These are phyloP conservation scores for Liposcelis brunnea DNA, from an alignment of 2,888 invertebrate genomes.

Conservation along the genomic window DNA sequence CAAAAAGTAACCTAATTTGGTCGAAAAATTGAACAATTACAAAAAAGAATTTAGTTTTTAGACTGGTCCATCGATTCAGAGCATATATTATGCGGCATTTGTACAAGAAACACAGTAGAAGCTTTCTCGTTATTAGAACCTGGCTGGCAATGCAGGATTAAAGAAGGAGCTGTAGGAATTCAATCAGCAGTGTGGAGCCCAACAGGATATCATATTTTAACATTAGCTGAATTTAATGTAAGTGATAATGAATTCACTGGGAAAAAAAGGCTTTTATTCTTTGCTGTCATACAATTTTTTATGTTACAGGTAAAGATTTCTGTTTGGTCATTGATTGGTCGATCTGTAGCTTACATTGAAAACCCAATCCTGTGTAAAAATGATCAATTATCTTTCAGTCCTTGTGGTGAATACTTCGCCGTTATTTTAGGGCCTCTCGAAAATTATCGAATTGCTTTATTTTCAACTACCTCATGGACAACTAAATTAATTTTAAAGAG, in stretches of 20 bases:
- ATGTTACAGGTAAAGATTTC: not conserved
- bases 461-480: too few species aligned
- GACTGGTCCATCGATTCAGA: not conserved
- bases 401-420: not conserved
- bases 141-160: not conserved
- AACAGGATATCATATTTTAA: conserved; percentile 2
- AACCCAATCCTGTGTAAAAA: not conserved
- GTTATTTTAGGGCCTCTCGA: not conserved
- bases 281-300: not conserved
- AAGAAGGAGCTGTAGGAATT: not conserved
- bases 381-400: not conserved
- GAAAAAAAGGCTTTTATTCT: not conserved
- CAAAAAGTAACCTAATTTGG: not conserved
- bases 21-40: too few species aligned
- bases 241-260: not conserved
- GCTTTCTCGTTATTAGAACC: not conserved
- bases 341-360: not conserved
- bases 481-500: too few species aligned
- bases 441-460: too few species aligned
- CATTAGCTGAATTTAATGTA: not conserved
- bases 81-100: not conserved
- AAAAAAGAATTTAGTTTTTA: not conserved
- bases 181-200: not conserved
- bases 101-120: not conserved
- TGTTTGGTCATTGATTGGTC: not conserved